Conservation (phyloP, 1,140 invertebrate species). For the Brachionus calyciflorus region DNA sequence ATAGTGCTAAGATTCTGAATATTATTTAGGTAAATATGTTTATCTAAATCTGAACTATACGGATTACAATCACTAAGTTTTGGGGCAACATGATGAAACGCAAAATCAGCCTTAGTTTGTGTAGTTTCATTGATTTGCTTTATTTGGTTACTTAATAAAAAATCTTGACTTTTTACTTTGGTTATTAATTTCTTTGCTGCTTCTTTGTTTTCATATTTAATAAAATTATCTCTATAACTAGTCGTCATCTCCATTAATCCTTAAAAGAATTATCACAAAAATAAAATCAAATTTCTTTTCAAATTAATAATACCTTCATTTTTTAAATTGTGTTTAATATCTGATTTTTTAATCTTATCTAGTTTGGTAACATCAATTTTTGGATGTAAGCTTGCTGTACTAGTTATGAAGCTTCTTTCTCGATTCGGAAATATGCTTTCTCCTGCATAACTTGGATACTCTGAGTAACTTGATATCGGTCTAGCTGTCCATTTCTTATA, state of each 20-base stretch:
- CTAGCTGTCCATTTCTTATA: background rate
- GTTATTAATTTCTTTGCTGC: background rate
- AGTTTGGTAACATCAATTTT: constrained; percentile 16
- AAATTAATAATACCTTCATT: background rate
- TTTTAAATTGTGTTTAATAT: constrained; percentile 2
- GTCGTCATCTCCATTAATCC: background rate
- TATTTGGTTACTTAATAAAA: constrained; percentile 1
- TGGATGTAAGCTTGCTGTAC: constrained; percentile 3
- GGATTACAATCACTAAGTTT: constrained; percentile 8
- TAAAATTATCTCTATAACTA: constrained; percentile 2
- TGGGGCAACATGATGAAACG: background rate
- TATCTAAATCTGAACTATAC: background rate
- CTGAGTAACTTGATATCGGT: background rate
- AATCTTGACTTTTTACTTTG: background rate
- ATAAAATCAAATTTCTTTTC: background rate
- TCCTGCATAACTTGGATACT: constrained; percentile 25
- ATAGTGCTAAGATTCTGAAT: background rate
- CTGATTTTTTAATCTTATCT: background rate
- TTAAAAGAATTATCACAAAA: background rate
- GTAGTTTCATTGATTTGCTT: background rate
- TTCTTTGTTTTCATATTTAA: constrained; percentile 24
- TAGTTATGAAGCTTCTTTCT: background rate
- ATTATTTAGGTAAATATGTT: constrained; percentile 1
- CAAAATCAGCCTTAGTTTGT: constrained; percentile 9
- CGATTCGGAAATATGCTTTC: background rate